phyloP scores from a whole-genome alignment of 1,140 invertebrate genomes.

The Drosophila nasuta region DNA sequence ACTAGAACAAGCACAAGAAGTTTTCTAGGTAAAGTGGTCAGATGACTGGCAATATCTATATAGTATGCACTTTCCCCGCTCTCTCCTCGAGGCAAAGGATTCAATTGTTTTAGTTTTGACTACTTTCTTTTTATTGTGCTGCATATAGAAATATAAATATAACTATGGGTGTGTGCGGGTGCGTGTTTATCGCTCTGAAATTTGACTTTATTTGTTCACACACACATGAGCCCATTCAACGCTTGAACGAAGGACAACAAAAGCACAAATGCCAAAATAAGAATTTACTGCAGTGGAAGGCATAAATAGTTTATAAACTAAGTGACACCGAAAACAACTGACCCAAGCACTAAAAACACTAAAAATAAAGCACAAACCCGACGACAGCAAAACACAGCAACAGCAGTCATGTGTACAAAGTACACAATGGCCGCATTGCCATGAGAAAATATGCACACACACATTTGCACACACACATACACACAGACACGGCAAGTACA shows the following conservation, averaged over 20 bases:
- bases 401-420: conserved; percentile 47
- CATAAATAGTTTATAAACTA: conserved; percentile 74
- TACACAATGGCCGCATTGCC: conserved; percentile 46
- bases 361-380: conserved; percentile 62
- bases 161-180: conserved; percentile 1
- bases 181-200: conserved; percentile 42
- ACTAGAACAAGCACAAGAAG: conserved; percentile 26
- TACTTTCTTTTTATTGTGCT: conserved; percentile 28
- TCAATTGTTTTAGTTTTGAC: conserved; percentile 53
- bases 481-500: conserved; percentile 35
- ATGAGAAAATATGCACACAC: conserved; percentile 34
- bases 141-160: neutral
- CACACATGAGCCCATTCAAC: conserved; percentile 10
- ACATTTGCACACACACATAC: conserved; percentile 15
- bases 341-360: conserved; percentile 70
- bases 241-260: conserved; percentile 39
- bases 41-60: conserved; percentile 16
- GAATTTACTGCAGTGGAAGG: conserved; percentile 72
- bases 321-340: conserved; percentile 72
- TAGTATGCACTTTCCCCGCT: neutral
- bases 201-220: conserved; percentile 47
- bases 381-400: conserved; percentile 39
- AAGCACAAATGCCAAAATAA: conserved; percentile 65
- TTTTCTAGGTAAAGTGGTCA: conserved; percentile 26
- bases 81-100: conserved; percentile 36